Base-by-base conservation (phyloP, 1,140 invertebrate species). In the Andricus grossulariae region DNA sequence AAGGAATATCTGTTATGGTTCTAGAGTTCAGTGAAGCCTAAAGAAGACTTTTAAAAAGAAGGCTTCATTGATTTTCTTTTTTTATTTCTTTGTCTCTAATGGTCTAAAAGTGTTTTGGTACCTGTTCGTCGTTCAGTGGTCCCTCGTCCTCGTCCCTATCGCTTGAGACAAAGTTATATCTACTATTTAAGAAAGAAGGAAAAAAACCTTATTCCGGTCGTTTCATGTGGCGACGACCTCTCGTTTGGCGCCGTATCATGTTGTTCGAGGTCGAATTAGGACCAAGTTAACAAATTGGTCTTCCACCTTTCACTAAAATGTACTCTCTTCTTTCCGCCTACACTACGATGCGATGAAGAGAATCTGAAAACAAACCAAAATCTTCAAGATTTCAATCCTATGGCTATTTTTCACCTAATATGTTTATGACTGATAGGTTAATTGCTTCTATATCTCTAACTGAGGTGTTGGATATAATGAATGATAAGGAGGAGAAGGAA, bases 271-370 rank as follows among this genome's bases (percentile, higher is more conserved):
- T 81, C 81, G 76, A 75, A 82, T 82, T 79, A 80, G 76, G 79
- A 74, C 60, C 81, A 55, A 76, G 76, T 84, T 80, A 82, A 82
- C 81, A 84, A 84, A 84, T 82, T 81, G 83, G 73, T 82, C 81
- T 54, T 78, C 75, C 73, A 54, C 49, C 52, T 50, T 75, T 50
- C 25, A 74, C 76, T 57, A 50, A 80, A 78, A 78, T 60, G 71
- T 57, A 50, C 70, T 32, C 25, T 25, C 32, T 15, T 19, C 10
- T 60, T 25, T 60, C 57, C 57, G 25, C 13, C 15, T 25, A 39
- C 15, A n/a, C 7, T n/a, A 66, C 21, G 39, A 13, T 12, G 15
- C 0, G 12, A 5, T 32, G 3, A 2, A 1, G 25, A 32, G 25
- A 32, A 5, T 32, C 2, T 2, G 2, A 32, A 5, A 32, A 5